Evolutionary conservation across 2,113 vertebrate genomes (phyloP), one percentile per base, ranked within the genome.

Genomic region (Hoplias malabaricus): DNA sequence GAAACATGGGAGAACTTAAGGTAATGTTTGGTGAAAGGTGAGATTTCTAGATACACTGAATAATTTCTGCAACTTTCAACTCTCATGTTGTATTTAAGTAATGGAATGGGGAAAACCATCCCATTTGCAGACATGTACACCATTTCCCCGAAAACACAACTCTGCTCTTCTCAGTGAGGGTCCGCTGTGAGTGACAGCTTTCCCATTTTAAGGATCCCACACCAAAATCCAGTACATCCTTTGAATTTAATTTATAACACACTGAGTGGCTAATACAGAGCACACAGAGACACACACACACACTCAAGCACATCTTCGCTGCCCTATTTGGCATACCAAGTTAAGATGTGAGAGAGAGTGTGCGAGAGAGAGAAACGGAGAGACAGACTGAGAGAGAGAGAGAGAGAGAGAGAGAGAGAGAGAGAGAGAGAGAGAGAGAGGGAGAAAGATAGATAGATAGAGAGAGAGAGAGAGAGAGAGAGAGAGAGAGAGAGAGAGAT

Each of bases 31-130:
- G n/a, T n/a, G n/a, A n/a, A n/a, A n/a, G n/a, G n/a, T n/a, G n/a
- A n/a, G n/a, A n/a, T n/a, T n/a, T n/a, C n/a, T n/a, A n/a, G n/a
- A n/a, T n/a, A n/a, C n/a, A n/a, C n/a, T n/a, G n/a, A n/a, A n/a
- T n/a, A n/a, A n/a, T n/a, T n/a, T n/a, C n/a, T n/a, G n/a, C n/a
- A n/a, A n/a, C 69, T 77, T 48, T 43, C 75, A 82, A 69, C 82
- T 86, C 81, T 86, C 36, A 3, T 79, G 79, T 86, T n/a, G n/a
- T n/a, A 88, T 88, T 90, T 91, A 87, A 79, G 83, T 90, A 89
- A 92, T 87, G 89, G 84, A 88, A 89, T 76, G 62, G 71, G 80
- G 80, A 82, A 85, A 85, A 87, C 83, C 69, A 56, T 81, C 77
- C 40, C 31, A 53, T 84, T 84, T 85, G 50, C 77, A 84, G 73